phyloP scores from a whole-genome alignment of 2,797 vertebrate genomes.

The Taeniopygia guttata region DNA sequence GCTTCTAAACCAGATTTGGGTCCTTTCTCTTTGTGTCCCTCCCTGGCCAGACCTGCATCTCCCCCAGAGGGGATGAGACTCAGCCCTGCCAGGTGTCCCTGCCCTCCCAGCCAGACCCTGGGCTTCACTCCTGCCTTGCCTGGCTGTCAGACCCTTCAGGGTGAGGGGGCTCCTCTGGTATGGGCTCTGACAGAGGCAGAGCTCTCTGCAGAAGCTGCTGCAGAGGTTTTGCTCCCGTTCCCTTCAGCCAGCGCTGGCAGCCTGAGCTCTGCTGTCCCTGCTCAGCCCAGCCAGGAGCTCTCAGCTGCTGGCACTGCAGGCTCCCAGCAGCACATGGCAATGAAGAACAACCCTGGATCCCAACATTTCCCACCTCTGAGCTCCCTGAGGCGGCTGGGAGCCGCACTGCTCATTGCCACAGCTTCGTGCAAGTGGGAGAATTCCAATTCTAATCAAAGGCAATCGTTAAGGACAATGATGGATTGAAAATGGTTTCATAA shows the following conservation, averaged over 20 bases:
- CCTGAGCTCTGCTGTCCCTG: neutral
- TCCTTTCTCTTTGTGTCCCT: neutral
- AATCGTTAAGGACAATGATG: neutral
- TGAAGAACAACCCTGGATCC: neutral
- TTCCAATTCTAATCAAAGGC: conserved; percentile 30
- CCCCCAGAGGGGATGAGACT: too few species aligned
- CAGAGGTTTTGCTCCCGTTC: neutral
- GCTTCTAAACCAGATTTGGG: neutral
- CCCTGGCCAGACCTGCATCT: neutral
- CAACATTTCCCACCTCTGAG: neutral
- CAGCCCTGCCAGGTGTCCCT: neutral
- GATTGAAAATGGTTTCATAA: neutral
- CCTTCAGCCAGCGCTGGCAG: neutral
- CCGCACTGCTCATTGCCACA: neutral
- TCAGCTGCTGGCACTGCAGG: neutral
- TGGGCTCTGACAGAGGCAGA: neutral
- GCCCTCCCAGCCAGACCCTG: neutral
- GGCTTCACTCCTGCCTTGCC: neutral
- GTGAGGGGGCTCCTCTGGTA: neutral
- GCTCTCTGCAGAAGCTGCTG: neutral
- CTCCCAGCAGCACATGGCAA: conserved; percentile 36
- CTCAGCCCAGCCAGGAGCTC: neutral
- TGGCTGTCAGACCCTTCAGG: neutral
- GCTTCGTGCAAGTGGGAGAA: neutral
- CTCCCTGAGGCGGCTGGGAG: conserved; percentile 4